These are phyloP conservation scores for Armadillidium nasatum DNA, from an alignment of 1,140 invertebrate species.

Conservation along the genomic window DNA sequence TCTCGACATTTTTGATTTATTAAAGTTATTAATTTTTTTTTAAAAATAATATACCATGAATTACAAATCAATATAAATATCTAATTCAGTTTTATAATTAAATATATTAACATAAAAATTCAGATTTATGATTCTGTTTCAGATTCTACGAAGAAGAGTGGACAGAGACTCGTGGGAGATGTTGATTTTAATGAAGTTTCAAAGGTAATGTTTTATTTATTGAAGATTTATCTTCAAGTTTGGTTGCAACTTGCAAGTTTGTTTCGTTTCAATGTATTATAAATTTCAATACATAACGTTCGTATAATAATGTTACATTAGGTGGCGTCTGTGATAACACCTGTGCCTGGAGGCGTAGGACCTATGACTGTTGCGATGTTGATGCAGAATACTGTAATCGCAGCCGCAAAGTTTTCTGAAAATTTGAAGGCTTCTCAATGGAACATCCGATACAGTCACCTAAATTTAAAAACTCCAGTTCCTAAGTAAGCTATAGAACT, in stretches of 20 bases:
- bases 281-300: not conserved
- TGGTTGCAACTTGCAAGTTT: no score
- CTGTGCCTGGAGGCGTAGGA: constrained; percentile 95
- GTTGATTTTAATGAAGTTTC: constrained; percentile 79
- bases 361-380: constrained; percentile 74
- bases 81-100: no score
- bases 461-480: constrained; percentile 49
- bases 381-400: constrained; percentile 88
- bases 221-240: not conserved
- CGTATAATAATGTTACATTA: constrained; percentile 5
- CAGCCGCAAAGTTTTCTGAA: constrained; percentile 63
- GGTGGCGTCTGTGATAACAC: constrained; percentile 66
- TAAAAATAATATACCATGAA: no score
- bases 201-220: constrained; percentile 46
- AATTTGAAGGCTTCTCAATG: constrained; percentile 52
- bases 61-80: no score
- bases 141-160: constrained; percentile 79
- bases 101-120: no score
- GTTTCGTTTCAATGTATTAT: not conserved
- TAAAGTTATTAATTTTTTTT: no score
- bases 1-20: no score
- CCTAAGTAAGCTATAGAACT: constrained; percentile 47
- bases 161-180: constrained; percentile 87
- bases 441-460: constrained; percentile 48
- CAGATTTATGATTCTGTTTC: constrained; percentile 28